These are phyloP conservation scores for Cirrhinus molitorella DNA, from an alignment of 2,797 vertebrate genomes.

Conservation along the genomic window DNA sequence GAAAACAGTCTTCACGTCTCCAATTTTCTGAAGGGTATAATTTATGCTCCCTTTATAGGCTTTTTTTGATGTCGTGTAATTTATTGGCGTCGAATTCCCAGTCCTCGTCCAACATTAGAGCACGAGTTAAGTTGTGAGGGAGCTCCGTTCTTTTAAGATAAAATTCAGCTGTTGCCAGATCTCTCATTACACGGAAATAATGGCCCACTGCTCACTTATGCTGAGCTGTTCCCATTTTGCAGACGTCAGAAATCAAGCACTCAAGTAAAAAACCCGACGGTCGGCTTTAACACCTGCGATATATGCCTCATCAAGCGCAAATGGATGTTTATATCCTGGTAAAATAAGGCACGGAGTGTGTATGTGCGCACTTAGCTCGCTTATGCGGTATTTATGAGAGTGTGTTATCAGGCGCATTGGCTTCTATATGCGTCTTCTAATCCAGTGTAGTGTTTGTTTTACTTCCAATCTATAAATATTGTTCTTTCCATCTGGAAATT, in stretches of 20 bases:
- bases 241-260: conserved; percentile 66
- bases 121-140: conserved; percentile 64
- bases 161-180: conserved; percentile 75
- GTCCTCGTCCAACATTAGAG: conserved; percentile 65
- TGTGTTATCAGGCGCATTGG: conserved; percentile 70
- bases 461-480: conserved; percentile 84
- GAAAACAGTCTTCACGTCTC: conserved; percentile 77
- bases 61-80: conserved; percentile 78
- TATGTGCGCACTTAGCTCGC: neutral
- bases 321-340: conserved; percentile 33
- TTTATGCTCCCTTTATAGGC: conserved; percentile 78
- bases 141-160: conserved; percentile 76
- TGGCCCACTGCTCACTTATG: conserved; percentile 68
- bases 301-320: conserved; percentile 37
- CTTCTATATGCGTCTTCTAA: conserved; percentile 73
- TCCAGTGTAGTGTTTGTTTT: conserved; percentile 76
- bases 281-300: conserved; percentile 64
- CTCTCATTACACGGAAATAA: conserved; percentile 76
- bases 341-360: conserved; percentile 25
- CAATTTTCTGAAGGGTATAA: conserved; percentile 78
- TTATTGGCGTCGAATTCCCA: conserved; percentile 73
- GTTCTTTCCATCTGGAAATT: conserved; percentile 81
- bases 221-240: conserved; percentile 57
- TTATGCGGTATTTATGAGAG: neutral
- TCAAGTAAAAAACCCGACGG: conserved; percentile 55